Percentiles rank a stretch among this genome's conserved stretches.
Evolutionary conservation across 2,797 vertebrate genomes (phyloP).

Genomic region (Ceyx erithaca): DNA sequence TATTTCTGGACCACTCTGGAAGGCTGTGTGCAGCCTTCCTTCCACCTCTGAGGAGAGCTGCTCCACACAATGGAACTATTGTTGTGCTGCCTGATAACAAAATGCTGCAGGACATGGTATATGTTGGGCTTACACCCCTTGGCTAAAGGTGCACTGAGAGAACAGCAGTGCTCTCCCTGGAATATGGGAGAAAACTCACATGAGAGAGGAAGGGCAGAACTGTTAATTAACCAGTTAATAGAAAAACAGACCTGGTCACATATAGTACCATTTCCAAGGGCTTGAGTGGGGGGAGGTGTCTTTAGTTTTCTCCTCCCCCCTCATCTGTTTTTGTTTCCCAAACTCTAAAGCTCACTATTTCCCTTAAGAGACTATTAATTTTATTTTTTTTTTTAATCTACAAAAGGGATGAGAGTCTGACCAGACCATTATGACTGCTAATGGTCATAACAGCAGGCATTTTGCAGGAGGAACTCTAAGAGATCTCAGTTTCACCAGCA

Average conservation of each 20-base stretch:
- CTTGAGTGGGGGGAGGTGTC: not conserved
- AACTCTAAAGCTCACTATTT: not conserved
- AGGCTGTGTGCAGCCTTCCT: conserved; percentile 67
- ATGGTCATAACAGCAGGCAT: not conserved
- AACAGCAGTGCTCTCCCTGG: not conserved
- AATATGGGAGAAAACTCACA: not conserved
- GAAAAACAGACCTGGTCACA: not conserved
- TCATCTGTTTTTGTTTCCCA: not conserved
- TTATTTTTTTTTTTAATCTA: not conserved
- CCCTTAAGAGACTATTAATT: not conserved
- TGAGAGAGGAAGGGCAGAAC: not conserved
- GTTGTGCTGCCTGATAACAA: conserved; percentile 24
- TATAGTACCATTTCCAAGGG: not conserved
- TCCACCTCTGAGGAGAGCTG: conserved; percentile 42
- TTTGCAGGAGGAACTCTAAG: not conserved
- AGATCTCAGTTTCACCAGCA: not conserved
- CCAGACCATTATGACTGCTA: not conserved
- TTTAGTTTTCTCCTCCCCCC: not conserved
- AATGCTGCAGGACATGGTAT: not conserved
- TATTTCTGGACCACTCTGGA: conserved; percentile 66
- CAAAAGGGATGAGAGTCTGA: not conserved
- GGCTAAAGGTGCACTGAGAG: not conserved
- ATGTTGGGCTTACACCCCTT: not conserved
- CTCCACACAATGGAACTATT: conserved; percentile 49
- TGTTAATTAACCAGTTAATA: not conserved